phyloP scores from a whole-genome alignment of 2,113 vertebrate genomes.

The Mola mola region DNA sequence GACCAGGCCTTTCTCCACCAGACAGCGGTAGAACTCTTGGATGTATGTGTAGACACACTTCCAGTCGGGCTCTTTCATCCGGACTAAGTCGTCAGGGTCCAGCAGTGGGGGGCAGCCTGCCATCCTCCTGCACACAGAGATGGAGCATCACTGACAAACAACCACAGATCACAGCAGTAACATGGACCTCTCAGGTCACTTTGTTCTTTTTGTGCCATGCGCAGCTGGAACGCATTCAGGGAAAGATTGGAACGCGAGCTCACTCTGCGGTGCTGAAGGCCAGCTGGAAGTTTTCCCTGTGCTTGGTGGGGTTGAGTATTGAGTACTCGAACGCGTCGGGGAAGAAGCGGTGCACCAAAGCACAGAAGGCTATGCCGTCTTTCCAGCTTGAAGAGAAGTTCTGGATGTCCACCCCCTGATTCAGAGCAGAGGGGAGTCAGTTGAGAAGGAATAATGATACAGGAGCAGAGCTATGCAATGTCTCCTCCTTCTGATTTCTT shows the following conservation, averaged over 20 bases:
- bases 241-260: slow-evolving; percentile 60
- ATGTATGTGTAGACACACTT: slow-evolving; percentile 99
- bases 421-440: slow-evolving; percentile 1
- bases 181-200: slow-evolving; percentile 16
- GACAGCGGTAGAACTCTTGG: slow-evolving; percentile 98
- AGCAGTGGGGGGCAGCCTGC: slow-evolving; percentile 95
- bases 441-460: not conserved
- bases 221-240: not conserved
- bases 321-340: slow-evolving; percentile 95
- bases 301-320: slow-evolving; percentile 90
- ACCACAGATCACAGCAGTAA: too few species aligned
- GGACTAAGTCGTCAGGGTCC: slow-evolving; percentile 96
- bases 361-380: slow-evolving; percentile 97
- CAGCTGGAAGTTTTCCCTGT: slow-evolving; percentile 93
- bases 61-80: slow-evolving; percentile 98
- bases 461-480: not conserved
- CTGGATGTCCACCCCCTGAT: slow-evolving; percentile 91
- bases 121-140: slow-evolving; percentile 86
- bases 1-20: slow-evolving; percentile 98
- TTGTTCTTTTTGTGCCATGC: slow-evolving; percentile 4
- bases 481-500: too few species aligned
- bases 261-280: slow-evolving; percentile 96
- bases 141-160: slow-evolving; percentile 11
- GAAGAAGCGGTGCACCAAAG: slow-evolving; percentile 96
- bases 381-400: slow-evolving; percentile 99